These are phyloP conservation scores for Lathronympha strigana DNA, from an alignment of 2,888 invertebrate species.

Conservation along the genomic window DNA sequence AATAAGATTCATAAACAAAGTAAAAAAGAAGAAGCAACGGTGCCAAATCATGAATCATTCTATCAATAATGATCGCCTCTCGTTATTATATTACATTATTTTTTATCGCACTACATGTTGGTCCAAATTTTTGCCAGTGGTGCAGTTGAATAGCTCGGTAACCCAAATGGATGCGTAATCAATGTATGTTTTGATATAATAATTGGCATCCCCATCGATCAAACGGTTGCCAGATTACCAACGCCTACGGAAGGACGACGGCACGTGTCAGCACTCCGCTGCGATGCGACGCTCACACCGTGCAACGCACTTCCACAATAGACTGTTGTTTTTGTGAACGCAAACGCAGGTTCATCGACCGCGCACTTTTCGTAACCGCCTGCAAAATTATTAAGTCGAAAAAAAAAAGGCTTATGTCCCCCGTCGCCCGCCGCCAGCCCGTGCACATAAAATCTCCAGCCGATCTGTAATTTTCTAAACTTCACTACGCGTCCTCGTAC, in stretches of 20 bases:
- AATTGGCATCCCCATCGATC: slow-evolving; percentile 24
- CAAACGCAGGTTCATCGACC: slow-evolving; percentile 62
- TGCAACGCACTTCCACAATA: slow-evolving; percentile 70
- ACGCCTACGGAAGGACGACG: slow-evolving; percentile 29
- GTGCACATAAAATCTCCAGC: slow-evolving; percentile 49
- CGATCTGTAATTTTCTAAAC: slow-evolving; percentile 26
- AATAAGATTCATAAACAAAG: no score
- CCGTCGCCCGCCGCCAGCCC: slow-evolving; percentile 42
- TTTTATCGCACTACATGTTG: not conserved
- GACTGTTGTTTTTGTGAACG: slow-evolving; percentile 68
- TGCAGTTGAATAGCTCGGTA: not conserved
- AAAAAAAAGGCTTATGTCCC: slow-evolving; percentile 46
- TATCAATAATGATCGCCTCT: not conserved
- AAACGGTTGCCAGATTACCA: slow-evolving; percentile 31
- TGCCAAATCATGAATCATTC: not conserved
- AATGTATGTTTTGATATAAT: slow-evolving; percentile 24
- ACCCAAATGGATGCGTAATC: not conserved
- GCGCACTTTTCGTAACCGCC: slow-evolving; percentile 66
- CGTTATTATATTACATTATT: not conserved
- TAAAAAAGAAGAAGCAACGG: no score
- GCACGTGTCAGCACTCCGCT: slow-evolving; percentile 40
- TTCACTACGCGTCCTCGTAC: slow-evolving; percentile 5
- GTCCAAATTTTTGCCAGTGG: not conserved
- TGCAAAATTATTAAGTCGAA: slow-evolving; percentile 56
- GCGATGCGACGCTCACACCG: slow-evolving; percentile 43